Evolutionary conservation across 2,113 vertebrate genomes (phyloP).

Genomic region (Ursus arctos): DNA sequence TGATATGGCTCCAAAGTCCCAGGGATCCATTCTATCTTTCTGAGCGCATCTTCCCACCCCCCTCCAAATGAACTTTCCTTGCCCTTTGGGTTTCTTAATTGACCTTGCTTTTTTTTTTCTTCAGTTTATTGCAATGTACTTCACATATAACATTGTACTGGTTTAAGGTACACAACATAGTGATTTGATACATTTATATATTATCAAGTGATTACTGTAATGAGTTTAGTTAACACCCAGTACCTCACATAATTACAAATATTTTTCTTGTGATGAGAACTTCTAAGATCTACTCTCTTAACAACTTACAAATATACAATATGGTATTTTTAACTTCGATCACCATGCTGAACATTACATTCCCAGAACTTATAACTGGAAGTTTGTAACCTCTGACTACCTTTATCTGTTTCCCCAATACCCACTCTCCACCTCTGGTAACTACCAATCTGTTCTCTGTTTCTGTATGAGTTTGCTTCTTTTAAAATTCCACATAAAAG

Average conservation of each 20-base stretch:
- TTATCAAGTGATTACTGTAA: neutral
- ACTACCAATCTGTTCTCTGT: neutral
- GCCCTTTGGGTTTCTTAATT: neutral
- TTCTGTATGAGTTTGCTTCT: neutral
- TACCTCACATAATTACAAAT: neutral
- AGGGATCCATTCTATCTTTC: neutral
- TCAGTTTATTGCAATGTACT: neutral
- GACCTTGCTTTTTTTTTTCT: neutral
- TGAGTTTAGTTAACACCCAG: neutral
- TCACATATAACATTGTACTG: neutral
- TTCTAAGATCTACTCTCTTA: neutral
- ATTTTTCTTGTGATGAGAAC: neutral
- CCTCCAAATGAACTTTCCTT: neutral
- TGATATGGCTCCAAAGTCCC: neutral
- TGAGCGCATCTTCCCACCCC: rapidly evolving
- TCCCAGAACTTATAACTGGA: neutral
- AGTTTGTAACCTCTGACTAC: neutral
- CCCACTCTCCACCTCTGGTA: neutral
- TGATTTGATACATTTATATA: neutral
- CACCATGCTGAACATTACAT: too few species aligned
- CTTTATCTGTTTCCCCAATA: neutral
- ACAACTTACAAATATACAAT: neutral
- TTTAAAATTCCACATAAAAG: neutral
- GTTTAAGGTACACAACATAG: neutral
- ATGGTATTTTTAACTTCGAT: neutral